Evolutionary conservation across 2,888 invertebrate genomes (phyloP), one percentile per base, ranked within the genome.

Genomic region (Drosophila mimetica): DNA sequence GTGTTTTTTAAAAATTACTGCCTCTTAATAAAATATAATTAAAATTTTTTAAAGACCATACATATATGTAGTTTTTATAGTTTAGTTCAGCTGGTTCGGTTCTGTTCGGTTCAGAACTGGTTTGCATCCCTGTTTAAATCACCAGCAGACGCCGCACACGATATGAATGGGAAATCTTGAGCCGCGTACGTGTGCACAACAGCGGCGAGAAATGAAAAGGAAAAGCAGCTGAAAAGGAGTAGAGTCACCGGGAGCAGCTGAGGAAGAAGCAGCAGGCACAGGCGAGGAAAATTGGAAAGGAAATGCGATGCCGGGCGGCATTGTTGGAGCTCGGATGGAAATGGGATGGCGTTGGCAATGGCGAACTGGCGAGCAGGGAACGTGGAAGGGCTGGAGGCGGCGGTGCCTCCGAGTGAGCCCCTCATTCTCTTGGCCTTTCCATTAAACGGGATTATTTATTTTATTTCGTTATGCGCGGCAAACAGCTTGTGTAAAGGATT

Each of bases 361-460:
- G 18, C 11, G 18, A 39, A 18, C 39, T 39, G 4, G 5, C n/a
- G n/a, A n/a, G n/a, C n/a, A n/a, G n/a, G n/a, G n/a, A n/a, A n/a
- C n/a, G n/a, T n/a, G 9, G 32, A 13, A 9, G 9, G 22, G 34
- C 20, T n/a, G 13, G 20, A 8, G 39, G 39, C 46, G 51, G 32
- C 25, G 51, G 25, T 46, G 37, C 18, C 53, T 16, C 34, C 47
- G 32, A 51, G 37, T 18, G 18, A n/a, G 57, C 55, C 58, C 61
- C 57, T 41, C 46, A 52, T 71, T 50, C 51, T 64, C 63, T 55
- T 63, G 64, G 81, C 65, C 76, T 76, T 84, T 67, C 78, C 78
- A 87, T 86, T 88, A 86, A 84, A 84, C 78, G 70, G 82, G 84
- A 85, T 88, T 85, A 88, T 85, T 86, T 88, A 84, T 85, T 81